Conservation (phyloP, 2,888 invertebrate species). For the Stegophylla sp. region DNA sequence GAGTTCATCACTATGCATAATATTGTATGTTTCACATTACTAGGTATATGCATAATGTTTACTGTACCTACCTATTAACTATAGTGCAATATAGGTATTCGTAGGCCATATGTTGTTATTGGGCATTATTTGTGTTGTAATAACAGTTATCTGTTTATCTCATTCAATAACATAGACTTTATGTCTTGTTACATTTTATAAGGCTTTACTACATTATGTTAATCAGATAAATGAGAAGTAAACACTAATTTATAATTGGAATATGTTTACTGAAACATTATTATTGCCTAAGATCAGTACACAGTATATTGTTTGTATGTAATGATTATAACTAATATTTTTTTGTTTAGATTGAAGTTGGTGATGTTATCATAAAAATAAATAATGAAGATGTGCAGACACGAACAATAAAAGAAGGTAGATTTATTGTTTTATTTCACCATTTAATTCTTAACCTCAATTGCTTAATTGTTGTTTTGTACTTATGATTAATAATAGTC, state of each 20-base stretch:
- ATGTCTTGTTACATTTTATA: neutral
- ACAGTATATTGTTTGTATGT: neutral
- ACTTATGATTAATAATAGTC: neutral
- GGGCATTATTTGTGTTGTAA: neutral
- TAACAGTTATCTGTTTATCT: neutral
- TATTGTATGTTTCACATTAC: neutral
- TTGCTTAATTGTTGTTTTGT: neutral
- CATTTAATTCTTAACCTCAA: constrained; percentile 17
- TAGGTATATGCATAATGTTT: neutral
- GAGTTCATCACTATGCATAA: neutral
- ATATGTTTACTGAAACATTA: neutral
- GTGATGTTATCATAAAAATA: constrained; percentile 91
- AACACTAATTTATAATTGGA: too few species aligned
- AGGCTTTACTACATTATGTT: too few species aligned
- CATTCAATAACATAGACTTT: neutral
- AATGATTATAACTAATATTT: neutral
- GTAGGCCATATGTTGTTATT: neutral
- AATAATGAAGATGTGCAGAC: constrained; percentile 92
- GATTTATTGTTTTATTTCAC: constrained; percentile 30
- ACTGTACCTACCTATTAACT: too few species aligned
- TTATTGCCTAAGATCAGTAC: neutral
- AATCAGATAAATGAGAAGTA: too few species aligned
- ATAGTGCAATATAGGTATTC: too few species aligned
- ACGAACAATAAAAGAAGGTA: constrained; percentile 92
- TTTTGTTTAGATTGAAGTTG: constrained; percentile 81